These are phyloP conservation scores for Emys orbicularis DNA, from an alignment of 2,797 vertebrate genomes.

Conservation along the genomic window DNA sequence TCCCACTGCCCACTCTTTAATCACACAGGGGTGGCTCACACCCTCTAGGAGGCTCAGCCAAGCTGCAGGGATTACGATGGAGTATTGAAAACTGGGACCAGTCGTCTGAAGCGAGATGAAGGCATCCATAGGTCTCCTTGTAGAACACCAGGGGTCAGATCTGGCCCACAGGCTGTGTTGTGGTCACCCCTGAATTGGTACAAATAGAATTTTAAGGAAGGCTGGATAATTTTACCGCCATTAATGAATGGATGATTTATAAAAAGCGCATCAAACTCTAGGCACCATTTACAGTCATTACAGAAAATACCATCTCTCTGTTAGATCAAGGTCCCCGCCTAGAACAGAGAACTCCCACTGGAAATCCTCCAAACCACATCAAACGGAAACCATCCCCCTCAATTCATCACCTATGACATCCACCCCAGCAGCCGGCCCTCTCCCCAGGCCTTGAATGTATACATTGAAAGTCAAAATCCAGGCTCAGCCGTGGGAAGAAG, in stretches of 20 bases:
- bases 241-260: neutral
- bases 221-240: neutral
- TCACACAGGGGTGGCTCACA: too few species aligned
- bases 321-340: neutral
- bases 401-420: neutral
- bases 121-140: neutral
- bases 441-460: neutral
- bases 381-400: too few species aligned
- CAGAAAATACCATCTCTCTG: neutral
- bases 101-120: neutral
- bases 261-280: neutral
- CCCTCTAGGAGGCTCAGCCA: neutral
- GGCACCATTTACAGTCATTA: neutral
- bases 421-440: too few species aligned
- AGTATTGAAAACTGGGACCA: neutral
- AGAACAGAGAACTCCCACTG: neutral
- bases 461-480: neutral
- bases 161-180: neutral
- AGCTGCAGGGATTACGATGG: neutral
- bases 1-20: neutral
- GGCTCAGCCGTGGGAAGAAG: neutral
- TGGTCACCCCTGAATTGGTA: too few species aligned
- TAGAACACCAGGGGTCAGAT: neutral
- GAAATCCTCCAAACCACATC: neutral
- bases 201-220: too few species aligned